Percentiles rank a stretch among this genome's conserved stretches.
Evolutionary conservation across 92 coral and sea anemone genomes (phyloP).

Genomic region (Parazoanthus atlanticus): DNA sequence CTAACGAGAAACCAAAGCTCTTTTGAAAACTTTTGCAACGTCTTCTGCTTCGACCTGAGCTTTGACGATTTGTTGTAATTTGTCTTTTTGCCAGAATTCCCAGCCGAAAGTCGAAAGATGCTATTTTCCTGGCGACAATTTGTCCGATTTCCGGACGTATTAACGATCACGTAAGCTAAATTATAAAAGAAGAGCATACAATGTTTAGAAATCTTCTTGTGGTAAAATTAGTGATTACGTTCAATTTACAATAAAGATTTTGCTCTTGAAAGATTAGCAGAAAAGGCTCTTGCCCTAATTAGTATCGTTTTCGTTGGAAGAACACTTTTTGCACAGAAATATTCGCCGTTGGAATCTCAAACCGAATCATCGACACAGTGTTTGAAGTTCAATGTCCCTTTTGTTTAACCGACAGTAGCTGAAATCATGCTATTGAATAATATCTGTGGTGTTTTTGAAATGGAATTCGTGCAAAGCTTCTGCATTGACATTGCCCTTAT

Average conservation of each 20-base stretch:
- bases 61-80: background rate
- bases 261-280: background rate
- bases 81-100: background rate
- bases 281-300: slow-evolving; percentile 5
- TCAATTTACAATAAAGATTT: slow-evolving; percentile 21
- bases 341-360: background rate
- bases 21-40: background rate
- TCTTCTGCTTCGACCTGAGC: background rate
- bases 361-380: background rate
- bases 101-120: background rate
- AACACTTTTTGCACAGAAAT: background rate
- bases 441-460: background rate
- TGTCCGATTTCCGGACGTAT: background rate
- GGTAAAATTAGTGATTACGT: slow-evolving; percentile 30
- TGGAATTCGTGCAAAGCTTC: background rate
- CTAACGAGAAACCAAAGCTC: background rate
- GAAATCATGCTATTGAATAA: background rate
- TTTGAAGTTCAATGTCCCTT: slow-evolving; percentile 5
- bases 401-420: slow-evolving; percentile 1
- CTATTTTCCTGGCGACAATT: background rate
- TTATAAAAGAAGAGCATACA: background rate
- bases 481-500: background rate
- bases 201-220: slow-evolving; percentile 3
- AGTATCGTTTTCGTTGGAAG: background rate
- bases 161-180: background rate